These are phyloP conservation scores for Epizoanthus scotinus DNA, from an alignment of 92 coral and sea anemone genomes.

Conservation along the genomic window DNA sequence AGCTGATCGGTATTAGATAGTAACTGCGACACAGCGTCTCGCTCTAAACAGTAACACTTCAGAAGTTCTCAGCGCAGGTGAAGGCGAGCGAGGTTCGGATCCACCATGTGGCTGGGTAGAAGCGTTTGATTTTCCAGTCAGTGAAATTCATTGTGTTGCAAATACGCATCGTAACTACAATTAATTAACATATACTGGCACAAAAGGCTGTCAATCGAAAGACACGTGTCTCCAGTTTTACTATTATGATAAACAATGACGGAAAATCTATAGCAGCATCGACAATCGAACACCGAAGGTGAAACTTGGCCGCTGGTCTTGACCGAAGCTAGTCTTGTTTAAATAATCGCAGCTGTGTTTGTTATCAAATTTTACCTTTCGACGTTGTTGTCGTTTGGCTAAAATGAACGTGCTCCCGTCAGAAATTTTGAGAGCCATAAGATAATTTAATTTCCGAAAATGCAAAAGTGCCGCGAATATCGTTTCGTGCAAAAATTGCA, in stretches of 20 bases:
- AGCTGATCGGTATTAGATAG: slow-evolving; percentile 3
- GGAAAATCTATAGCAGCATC: slow-evolving; percentile 51
- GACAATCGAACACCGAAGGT: slow-evolving; percentile 51
- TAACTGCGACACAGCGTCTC: slow-evolving; percentile 1
- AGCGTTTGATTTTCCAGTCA: slow-evolving; percentile 59
- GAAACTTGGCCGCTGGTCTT: slow-evolving; percentile 56
- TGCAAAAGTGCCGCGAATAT: slow-evolving; percentile 45
- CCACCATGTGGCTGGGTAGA: slow-evolving; percentile 32
- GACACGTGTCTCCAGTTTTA: slow-evolving; percentile 85
- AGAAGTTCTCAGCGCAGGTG: slow-evolving; percentile 14
- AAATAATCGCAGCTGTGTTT: slow-evolving; percentile 90
- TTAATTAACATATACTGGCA: slow-evolving; percentile 78
- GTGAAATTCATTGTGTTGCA: slow-evolving; percentile 71
- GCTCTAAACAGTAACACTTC: slow-evolving; percentile 1
- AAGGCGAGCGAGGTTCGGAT: neutral
- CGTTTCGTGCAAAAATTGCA: slow-evolving; percentile 80
- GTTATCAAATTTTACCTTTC: slow-evolving; percentile 51
- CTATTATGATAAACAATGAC: slow-evolving; percentile 75
- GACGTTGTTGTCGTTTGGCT: slow-evolving; percentile 73
- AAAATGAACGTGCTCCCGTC: slow-evolving; percentile 74
- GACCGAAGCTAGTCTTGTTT: slow-evolving; percentile 62
- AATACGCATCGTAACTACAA: slow-evolving; percentile 68
- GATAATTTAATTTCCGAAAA: slow-evolving; percentile 63
- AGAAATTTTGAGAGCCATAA: slow-evolving; percentile 67
- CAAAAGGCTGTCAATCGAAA: slow-evolving; percentile 87